Conservation (phyloP, 1,140 invertebrate genomes). For the Megalopta genalis region DNA sequence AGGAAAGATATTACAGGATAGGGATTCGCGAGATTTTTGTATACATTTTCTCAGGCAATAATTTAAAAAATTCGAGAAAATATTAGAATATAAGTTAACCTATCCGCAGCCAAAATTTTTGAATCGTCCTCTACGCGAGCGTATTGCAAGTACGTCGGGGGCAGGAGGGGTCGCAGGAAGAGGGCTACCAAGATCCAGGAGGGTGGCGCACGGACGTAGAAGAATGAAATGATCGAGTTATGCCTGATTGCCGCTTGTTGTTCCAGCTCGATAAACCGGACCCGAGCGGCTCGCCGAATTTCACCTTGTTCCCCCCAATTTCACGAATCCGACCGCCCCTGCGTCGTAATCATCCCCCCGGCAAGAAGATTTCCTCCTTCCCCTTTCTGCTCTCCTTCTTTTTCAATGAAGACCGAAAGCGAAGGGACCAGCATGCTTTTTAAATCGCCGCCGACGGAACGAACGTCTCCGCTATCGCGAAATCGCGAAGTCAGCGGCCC, state of each 20-base stretch:
- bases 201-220: conserved; percentile 62
- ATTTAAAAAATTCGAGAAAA: too few relatives aligned
- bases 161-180: conserved; percentile 27
- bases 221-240: conserved; percentile 77
- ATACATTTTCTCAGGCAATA: too few relatives aligned
- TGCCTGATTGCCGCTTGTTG: conserved; percentile 77
- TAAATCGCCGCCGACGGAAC: background rate
- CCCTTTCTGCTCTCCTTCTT: too few relatives aligned
- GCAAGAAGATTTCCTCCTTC: background rate
- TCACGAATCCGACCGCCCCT: conserved; percentile 45
- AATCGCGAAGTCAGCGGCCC: conserved; percentile 5
- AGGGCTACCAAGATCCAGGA: conserved; percentile 43
- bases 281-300: conserved; percentile 61
- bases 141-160: conserved; percentile 46
- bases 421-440: background rate
- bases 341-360: conserved; percentile 1
- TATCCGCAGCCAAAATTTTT: background rate
- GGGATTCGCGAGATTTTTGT: too few relatives aligned
- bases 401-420: background rate
- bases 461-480: background rate
- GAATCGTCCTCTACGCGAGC: conserved; percentile 13
- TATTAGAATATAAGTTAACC: too few relatives aligned
- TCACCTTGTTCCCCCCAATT: conserved; percentile 68
- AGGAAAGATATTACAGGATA: too few relatives aligned
- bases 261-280: conserved; percentile 76